A percentile compares a stretch with the other conserved stretches of the same genome.
Evolutionary conservation across 2,888 invertebrate genomes (phyloP).

Genomic region (Meteorus cinctellus): DNA sequence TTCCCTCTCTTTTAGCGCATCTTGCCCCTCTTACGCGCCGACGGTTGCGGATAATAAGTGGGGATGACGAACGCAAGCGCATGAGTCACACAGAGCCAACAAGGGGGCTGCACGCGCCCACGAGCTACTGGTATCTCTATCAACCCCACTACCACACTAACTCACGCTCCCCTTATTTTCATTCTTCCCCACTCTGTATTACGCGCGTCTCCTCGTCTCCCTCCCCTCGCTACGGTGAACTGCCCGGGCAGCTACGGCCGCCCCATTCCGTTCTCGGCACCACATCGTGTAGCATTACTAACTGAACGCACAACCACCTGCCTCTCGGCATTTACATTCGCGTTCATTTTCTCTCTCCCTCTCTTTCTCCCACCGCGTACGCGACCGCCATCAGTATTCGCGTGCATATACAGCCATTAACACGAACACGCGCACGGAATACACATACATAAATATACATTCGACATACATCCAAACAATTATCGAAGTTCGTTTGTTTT

Average conservation of each 20-base stretch:
- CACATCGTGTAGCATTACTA: conserved; percentile 70
- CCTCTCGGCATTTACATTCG: conserved; percentile 46
- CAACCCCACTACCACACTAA: conserved; percentile 41
- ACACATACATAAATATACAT: conserved; percentile 22
- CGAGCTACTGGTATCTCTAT: conserved; percentile 26
- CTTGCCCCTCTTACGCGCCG: conserved; percentile 16
- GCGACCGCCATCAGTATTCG: conserved; percentile 12
- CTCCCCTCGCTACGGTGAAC: conserved; percentile 69
- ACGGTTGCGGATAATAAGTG: conserved; percentile 32
- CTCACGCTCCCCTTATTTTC: conserved; percentile 39
- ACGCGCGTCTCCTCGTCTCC: conserved; percentile 52
- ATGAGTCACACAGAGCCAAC: background rate
- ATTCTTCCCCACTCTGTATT: conserved; percentile 40
- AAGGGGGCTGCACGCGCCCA: conserved; percentile 37
- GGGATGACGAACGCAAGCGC: conserved; percentile 31
- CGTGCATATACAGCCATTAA: conserved; percentile 12
- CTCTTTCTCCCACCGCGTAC: conserved; percentile 46
- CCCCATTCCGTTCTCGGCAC: conserved; percentile 73
- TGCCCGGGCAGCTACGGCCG: conserved; percentile 72
- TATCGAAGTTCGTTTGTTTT: background rate
- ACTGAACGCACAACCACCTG: conserved; percentile 56
- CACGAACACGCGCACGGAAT: conserved; percentile 19
- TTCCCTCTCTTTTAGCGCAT: conserved; percentile 35
- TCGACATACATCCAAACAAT: conserved; percentile 22
- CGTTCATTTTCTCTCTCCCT: conserved; percentile 52